Conservation (phyloP, 2,113 vertebrate species). For the Oryzias woworae region DNA sequence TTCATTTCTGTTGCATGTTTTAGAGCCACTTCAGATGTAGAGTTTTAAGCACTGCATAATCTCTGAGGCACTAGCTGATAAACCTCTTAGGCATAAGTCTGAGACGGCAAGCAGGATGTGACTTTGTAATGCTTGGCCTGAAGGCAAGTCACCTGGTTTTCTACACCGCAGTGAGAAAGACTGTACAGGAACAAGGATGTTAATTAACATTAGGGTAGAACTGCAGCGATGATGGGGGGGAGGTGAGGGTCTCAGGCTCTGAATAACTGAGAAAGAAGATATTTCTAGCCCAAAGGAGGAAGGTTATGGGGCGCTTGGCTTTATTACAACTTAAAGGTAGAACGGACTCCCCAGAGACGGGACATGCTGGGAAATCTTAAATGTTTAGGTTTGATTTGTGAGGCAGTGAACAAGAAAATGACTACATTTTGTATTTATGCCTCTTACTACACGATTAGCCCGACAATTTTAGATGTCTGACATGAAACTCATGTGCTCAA, state of each 20-base stretch:
- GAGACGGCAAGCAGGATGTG: slow-evolving; percentile 71
- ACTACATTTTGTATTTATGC: slow-evolving; percentile 67
- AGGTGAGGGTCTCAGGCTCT: slow-evolving; percentile 32
- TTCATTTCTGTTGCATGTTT: slow-evolving; percentile 33
- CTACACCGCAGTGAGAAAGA: slow-evolving; percentile 63
- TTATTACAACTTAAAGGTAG: slow-evolving; percentile 43
- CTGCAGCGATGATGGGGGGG: slow-evolving; percentile 35
- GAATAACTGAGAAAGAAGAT: slow-evolving; percentile 43
- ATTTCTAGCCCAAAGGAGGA: slow-evolving; percentile 40
- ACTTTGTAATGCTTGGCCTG: slow-evolving; percentile 65
- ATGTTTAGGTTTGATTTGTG: slow-evolving; percentile 71
- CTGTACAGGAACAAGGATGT: slow-evolving; percentile 74
- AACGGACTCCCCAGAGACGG: slow-evolving; percentile 27
- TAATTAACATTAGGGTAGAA: slow-evolving; percentile 65
- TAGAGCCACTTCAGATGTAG: slow-evolving; percentile 34
- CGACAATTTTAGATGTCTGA: slow-evolving; percentile 53
- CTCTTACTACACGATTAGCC: slow-evolving; percentile 73
- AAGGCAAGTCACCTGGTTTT: slow-evolving; percentile 74
- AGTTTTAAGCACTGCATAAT: slow-evolving; percentile 62
- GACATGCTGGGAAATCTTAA: neutral
- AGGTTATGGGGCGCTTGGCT: slow-evolving; percentile 48
- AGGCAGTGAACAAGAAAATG: slow-evolving; percentile 77
- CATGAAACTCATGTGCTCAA: slow-evolving; percentile 47
- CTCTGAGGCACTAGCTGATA: slow-evolving; percentile 62
- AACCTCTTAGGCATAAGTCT: slow-evolving; percentile 66